Conservation (phyloP, 2,797 vertebrate genomes). For the Micropoecilia bifurca region DNA sequence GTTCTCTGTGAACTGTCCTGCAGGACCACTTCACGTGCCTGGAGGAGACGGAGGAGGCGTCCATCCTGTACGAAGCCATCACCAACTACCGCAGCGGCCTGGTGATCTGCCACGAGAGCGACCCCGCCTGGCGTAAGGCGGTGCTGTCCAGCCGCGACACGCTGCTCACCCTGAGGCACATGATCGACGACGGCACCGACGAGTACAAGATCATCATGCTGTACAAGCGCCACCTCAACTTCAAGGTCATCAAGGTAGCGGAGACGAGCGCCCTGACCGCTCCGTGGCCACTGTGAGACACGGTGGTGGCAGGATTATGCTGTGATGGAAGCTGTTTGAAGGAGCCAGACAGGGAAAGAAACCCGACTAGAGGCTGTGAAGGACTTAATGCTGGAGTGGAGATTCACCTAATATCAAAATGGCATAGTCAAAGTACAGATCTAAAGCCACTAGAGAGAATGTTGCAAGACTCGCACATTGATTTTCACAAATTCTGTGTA, state of each 20-base stretch:
- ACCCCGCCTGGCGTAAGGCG: constrained; percentile 93
- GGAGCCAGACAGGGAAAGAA: neutral
- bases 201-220: constrained; percentile 99
- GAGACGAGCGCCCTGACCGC: neutral
- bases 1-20: neutral
- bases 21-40: constrained; percentile 98
- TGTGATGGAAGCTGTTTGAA: neutral
- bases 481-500: neutral
- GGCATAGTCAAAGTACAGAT: neutral
- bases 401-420: neutral
- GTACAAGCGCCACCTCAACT: constrained; percentile 94
- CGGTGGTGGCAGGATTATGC: neutral
- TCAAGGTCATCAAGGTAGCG: constrained; percentile 97
- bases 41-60: constrained; percentile 94
- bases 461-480: neutral
- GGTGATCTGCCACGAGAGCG: constrained; percentile 96
- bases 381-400: neutral
- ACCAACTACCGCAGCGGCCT: constrained; percentile 90
- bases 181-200: constrained; percentile 93
- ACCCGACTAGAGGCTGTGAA: neutral
- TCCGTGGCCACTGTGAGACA: neutral
- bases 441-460: neutral
- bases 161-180: constrained; percentile 92
- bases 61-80: constrained; percentile 91
- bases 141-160: constrained; percentile 93